Evolutionary conservation across 2,797 vertebrate genomes (phyloP), one percentile per base, ranked within the genome.

Genomic region (Megalops cyprinoides): DNA sequence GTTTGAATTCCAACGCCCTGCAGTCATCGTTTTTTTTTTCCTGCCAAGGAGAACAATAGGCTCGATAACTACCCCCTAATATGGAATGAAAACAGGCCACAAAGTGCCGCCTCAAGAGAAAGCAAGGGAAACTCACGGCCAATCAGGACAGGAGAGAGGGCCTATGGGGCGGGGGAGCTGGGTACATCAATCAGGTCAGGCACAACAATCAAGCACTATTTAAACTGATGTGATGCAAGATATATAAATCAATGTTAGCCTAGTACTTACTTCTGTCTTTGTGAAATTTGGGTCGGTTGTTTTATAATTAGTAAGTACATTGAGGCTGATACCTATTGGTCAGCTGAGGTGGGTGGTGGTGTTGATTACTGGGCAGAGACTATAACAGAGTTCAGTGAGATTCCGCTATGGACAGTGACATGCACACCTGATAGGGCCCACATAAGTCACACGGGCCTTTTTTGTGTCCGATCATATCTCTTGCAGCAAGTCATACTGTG

Each of bases 41-140:
- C 23, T 74, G 71, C 71, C 18, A 74, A 74, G 48, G 42, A 74
- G 71, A 23, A 74, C 39, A 74, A 74, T 44, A 46, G 71, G 18
- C 23, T 25, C 23, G 23, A 46, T 44, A 74, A 74, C 31, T 34
- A 14, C 25, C 51, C 51, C 51, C 51, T 53, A 53, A 53, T 53
- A 15, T 10, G 37, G 37, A 69, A 31, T 14, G 9, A 69, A 37
- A 37, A 69, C 31, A 69, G 4, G 25, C 14, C 65, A 31, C 14
- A 37, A n/a, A n/a, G 31, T 39, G 31, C 8, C 37, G 14, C 65
- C 37, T 69, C 28, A 12, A n/a, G n/a, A n/a, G n/a, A n/a, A n/a
- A n/a, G n/a, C n/a, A n/a, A n/a, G n/a, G n/a, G n/a, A n/a, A n/a
- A n/a, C n/a, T n/a, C n/a, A n/a, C n/a, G n/a, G n/a, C n/a, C n/a